Evolutionary conservation across 1,140 invertebrate genomes (phyloP), one percentile per base, ranked within the genome.

Genomic region (Eubasilissa regina): DNA sequence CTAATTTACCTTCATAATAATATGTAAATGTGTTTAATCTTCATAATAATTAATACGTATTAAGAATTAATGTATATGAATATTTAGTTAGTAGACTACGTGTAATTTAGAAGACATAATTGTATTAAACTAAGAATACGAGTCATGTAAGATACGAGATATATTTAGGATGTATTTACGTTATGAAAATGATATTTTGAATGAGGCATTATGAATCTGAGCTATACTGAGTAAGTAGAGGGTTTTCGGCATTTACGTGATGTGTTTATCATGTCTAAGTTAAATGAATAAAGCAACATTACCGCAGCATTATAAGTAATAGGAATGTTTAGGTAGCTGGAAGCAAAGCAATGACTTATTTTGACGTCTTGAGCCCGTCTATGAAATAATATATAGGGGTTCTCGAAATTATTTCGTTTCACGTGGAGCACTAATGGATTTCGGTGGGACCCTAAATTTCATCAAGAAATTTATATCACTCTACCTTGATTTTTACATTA

Each of bases 241-340:
- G 12, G 21, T 43, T 43, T 35, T 11, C 19, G 35, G 60, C 21
- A 21, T 58, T 58, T 58, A 12, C 13, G 60, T 64, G 60, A 64
- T 64, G 60, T 43, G 35, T 64, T 64, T 64, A 64, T 64, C 25
- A n/a, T 64, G 60, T 64, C 35, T 64, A n/a, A 62, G 60, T 43
- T 13, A 35, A 43, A 64, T 25, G n/a, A 64, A 51, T 51, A 15
- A 15, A 51, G 48, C 48, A 51, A 64, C 60, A 64, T 64, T 13
- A 19, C 25, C 25, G 19, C 3, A 0, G 60, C n/a, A 64, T 64
- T 64, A 51, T 15, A n/a, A 64, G 55, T 21, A 58, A 19, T 58
- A 58, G 3, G 55, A 21, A 15, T 21, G 55, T 12, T 58, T 58
- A 9, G 55, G 17, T 58, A 15, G 55, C n/a, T 35, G 35, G 35